These are phyloP conservation scores for Calyptomena viridis DNA, from an alignment of 2,113 vertebrate species.

Conservation along the genomic window DNA sequence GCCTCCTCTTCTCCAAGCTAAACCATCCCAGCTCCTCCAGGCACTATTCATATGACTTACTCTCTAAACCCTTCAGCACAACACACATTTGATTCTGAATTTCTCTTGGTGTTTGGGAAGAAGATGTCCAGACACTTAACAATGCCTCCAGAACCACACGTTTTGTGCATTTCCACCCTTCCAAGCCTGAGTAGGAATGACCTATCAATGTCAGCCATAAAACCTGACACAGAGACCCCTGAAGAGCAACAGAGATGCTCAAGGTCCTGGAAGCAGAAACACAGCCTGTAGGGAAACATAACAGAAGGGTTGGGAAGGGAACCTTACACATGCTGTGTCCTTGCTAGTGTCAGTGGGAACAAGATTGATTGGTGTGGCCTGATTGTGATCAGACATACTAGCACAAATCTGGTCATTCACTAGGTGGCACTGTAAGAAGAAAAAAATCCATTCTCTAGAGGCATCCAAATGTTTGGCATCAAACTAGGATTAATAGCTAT, in stretches of 20 bases:
- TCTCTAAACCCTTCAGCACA: neutral
- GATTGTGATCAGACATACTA: neutral
- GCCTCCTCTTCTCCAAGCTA: too few relatives aligned
- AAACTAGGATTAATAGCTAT: neutral
- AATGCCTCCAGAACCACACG: neutral
- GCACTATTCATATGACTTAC: neutral
- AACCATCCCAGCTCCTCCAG: neutral
- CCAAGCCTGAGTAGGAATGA: neutral
- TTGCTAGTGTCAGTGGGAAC: neutral
- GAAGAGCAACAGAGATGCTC: neutral
- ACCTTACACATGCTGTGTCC: neutral
- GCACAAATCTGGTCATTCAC: neutral
- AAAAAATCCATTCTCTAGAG: neutral
- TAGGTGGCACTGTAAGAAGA: neutral
- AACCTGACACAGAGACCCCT: neutral
- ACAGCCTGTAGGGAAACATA: neutral
- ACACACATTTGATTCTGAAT: rapidly evolving
- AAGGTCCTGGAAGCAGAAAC: neutral
- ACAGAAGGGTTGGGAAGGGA: neutral
- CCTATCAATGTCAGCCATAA: neutral
- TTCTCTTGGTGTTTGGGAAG: neutral
- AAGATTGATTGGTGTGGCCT: neutral
- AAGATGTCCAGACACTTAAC: neutral
- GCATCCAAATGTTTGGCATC: neutral
- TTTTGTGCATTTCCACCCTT: neutral